Evolutionary conservation across 1,140 invertebrate genomes (phyloP), one percentile per base, ranked within the genome.

Genomic region (Epicauta chinensis): DNA sequence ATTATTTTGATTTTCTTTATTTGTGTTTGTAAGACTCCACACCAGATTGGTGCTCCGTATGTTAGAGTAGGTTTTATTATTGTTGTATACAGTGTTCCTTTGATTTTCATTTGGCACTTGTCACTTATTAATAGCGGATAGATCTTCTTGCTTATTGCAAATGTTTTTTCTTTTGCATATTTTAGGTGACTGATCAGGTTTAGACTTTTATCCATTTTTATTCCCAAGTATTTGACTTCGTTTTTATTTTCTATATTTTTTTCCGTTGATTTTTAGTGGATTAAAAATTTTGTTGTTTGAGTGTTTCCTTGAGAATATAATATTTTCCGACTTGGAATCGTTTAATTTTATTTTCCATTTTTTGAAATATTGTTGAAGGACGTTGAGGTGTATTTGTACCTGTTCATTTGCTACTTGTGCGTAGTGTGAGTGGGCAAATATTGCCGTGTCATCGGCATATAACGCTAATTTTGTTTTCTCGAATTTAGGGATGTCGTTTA

Each of bases 361-460:
- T 10, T 17, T 32, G 16, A 9, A 46, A 14, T 35, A 46, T 11
- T 14, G 5, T 34, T 46, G 3, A 9, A 46, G n/a, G 1, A 12
- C 6, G 10, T 36, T 17, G 9, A 30, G 11, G 12, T 16, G 34
- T 2, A n/a, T 29, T 36, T 47, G 45, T 12, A 47, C 5, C 6
- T 37, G n/a, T 31, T 12, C 2, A n/a, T 35, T 23, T 11, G 34
- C 45, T 17, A 37, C 16, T 5, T n/a, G 3, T 1, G 45, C 34
- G 15, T 47, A 16, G 23, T 15, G 23, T 5, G 35, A 47, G 10
- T 36, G 9, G 4, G 35, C 15, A 9, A 29, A 6, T 10, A 47
- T 36, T 0, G 45, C 45, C 1, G 45, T 47, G 35, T 47, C 45
- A 23, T 47, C 45, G 1, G 45, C 45, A 16, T 29, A 47, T 16